Base-by-base conservation (phyloP, 2,888 invertebrate species). In the Miltochrista miniata region DNA sequence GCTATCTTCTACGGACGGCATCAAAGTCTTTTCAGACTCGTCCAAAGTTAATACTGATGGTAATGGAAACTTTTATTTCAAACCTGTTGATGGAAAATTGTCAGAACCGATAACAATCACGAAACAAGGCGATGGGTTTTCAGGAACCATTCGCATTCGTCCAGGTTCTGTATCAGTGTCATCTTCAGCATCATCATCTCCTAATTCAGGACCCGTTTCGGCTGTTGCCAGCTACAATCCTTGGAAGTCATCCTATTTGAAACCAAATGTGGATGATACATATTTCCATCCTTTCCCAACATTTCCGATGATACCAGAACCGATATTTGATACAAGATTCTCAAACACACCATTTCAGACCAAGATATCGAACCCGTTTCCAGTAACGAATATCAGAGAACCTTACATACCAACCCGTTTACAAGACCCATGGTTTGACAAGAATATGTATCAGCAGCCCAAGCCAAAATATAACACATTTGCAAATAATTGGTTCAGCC, bases 91-190 rank as follows among this genome's bases (percentile, higher is more conserved):
- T 18, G 57, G 57, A 0, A 69, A 71, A 50, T 54, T 70, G 49
- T 61, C 65, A 0, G 48, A 61, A 46, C 82, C 76, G 0, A 55
- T 77, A 4, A 73, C 76, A 11, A 72, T 75, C 4, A 70, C 77
- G 0, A 76, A 77, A 33, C 70, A 76, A 59, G 74, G 68, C 4
- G 72, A 81, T 7, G 76, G 80, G 1, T 73, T 74, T 33, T 75
- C 77, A 36, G 83, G 83, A 11, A 72, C 74, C 1, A 77, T 85
- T 11, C 70, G 75, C 12, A 67, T 81, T 1, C 72, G 74, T 11
- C 87, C 85, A 15, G 83, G 81, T 2, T 79, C 80, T 9, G 74
- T 83, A 0, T 70, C 81, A 0, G 81, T 83, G 0, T 74, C 81
- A 0, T 79, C 86, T 0, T 74, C 81, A 0, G 79, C 86, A 0